phyloP scores from a whole-genome alignment of 2,888 invertebrate genomes.

The Lomographa bimaculata region DNA sequence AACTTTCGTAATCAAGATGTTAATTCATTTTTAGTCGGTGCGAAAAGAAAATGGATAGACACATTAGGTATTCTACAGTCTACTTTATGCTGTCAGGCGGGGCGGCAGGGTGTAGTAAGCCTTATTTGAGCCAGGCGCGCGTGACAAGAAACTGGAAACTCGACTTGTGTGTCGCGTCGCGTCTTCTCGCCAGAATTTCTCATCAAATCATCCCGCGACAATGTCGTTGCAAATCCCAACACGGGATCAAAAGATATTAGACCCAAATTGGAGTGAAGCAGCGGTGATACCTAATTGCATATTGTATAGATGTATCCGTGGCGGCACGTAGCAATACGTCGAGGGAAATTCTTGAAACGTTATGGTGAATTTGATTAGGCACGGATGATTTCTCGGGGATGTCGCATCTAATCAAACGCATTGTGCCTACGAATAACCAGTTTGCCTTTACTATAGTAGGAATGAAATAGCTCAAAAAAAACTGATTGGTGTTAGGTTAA shows the following conservation, averaged over 20 bases:
- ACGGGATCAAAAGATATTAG: slow-evolving; percentile 77
- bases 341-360: slow-evolving; percentile 28
- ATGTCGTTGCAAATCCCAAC: slow-evolving; percentile 77
- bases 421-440: slow-evolving; percentile 1
- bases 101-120: slow-evolving; percentile 71
- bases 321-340: slow-evolving; percentile 25
- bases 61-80: slow-evolving; percentile 75
- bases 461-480: too few species aligned
- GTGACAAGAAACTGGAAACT: slow-evolving; percentile 80
- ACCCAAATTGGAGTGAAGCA: slow-evolving; percentile 71
- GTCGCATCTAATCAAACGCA: slow-evolving; percentile 15
- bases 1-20: slow-evolving; percentile 35
- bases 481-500: too few species aligned
- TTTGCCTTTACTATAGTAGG: slow-evolving; percentile 2
- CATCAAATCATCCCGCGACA: slow-evolving; percentile 80
- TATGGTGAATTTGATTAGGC: slow-evolving; percentile 25
- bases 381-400: slow-evolving; percentile 16
- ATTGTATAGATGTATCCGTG: slow-evolving; percentile 36
- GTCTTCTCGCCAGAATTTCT: slow-evolving; percentile 73
- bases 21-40: slow-evolving; percentile 32
- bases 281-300: slow-evolving; percentile 56
- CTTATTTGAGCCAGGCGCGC: slow-evolving; percentile 79
- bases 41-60: slow-evolving; percentile 39
- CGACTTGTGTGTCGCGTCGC: slow-evolving; percentile 68
- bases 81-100: slow-evolving; percentile 63